Base-by-base conservation (phyloP, 1,140 invertebrate genomes). In the Colletes gigas region DNA sequence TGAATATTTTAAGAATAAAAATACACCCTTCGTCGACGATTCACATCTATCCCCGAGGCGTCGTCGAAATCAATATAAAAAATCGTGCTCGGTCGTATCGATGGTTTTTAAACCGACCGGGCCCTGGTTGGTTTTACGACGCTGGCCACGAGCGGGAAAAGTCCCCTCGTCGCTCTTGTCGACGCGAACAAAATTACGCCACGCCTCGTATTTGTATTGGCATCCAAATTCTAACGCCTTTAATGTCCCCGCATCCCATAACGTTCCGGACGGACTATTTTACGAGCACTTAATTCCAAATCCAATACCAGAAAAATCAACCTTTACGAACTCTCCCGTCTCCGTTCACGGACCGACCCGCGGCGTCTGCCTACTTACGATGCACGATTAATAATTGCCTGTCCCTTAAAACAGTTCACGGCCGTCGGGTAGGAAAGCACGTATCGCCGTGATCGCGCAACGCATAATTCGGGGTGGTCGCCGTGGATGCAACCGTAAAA, bases 41-140 rank as follows among this genome's bases (percentile, higher is more conserved):
- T 30, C 30, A 2, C 30, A 30, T 12, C 30, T 55, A 60, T 30
- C 69, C 30, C 30, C 30, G 30, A 79, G 83, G 78, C 76, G 82
- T 60, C 80, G 79, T 85, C 85, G 79, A 87, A 85, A 88, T 81
- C 85, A 83, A 89, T 88, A 87, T 78, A 76, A 57, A 71, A 70
- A 71, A 81, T 85, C 14, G n/a, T 21, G 10, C 50, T 0, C 3
- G 3, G 41, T 62, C 44, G 44, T 9, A 44, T 44, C 30, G 30
- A 30, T 30, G 30, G 30, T 30, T 30, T 30, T 30, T 30, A 30
- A 30, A 30, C 2, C 30, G 30, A 30, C 30, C 30, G 30, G 30
- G 30, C 30, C 30, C 30, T 30, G 30, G 30, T 30, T 30, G 30
- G 1, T 30, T 30, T 30, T 30, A 30, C 30, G 30, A 30, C 30